A percentile compares a stretch with the other conserved stretches of the same genome.
Conservation (phyloP, 2,888 invertebrate species). For the Bibio marci region DNA sequence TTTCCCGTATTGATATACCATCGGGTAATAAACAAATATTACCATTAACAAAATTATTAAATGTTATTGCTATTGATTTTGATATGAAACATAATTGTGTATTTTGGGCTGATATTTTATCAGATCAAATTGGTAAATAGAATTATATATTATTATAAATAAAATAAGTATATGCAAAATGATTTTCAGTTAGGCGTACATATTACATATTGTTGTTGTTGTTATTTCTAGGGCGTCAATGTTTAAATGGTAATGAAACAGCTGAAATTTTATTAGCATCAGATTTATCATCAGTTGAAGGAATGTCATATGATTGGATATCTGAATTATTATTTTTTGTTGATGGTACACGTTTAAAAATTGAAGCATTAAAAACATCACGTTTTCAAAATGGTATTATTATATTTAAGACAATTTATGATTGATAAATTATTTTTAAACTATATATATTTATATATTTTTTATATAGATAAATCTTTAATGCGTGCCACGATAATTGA, state of each 20-base stretch:
- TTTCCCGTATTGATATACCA: slow-evolving; percentile 50
- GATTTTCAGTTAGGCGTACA: background rate
- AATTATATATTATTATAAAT: background rate
- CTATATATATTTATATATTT: slow-evolving; percentile 32
- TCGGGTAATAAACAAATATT: slow-evolving; percentile 36
- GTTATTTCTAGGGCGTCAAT: slow-evolving; percentile 35
- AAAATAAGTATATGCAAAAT: too few relatives aligned
- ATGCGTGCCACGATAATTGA: slow-evolving; percentile 64
- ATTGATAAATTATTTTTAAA: background rate
- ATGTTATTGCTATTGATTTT: slow-evolving; percentile 75
- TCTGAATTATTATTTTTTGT: slow-evolving; percentile 76
- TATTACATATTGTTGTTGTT: background rate
- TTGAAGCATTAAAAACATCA: slow-evolving; percentile 58
- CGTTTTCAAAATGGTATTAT: slow-evolving; percentile 10
- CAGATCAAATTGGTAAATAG: slow-evolving; percentile 46
- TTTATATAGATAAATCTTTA: slow-evolving; percentile 32
- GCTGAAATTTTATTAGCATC: slow-evolving; percentile 57
- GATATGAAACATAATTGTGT: slow-evolving; percentile 70
- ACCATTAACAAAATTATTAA: slow-evolving; percentile 52
- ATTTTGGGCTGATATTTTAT: slow-evolving; percentile 75
- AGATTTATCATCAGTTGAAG: slow-evolving; percentile 65
- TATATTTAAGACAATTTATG: too few relatives aligned
- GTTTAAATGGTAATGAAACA: slow-evolving; percentile 46
- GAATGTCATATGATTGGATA: slow-evolving; percentile 81
- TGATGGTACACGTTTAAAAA: slow-evolving; percentile 59